Evolutionary conservation across 2,113 vertebrate species (phyloP), one percentile per base, ranked within the genome.

Genomic region (Arenaria interpres): DNA sequence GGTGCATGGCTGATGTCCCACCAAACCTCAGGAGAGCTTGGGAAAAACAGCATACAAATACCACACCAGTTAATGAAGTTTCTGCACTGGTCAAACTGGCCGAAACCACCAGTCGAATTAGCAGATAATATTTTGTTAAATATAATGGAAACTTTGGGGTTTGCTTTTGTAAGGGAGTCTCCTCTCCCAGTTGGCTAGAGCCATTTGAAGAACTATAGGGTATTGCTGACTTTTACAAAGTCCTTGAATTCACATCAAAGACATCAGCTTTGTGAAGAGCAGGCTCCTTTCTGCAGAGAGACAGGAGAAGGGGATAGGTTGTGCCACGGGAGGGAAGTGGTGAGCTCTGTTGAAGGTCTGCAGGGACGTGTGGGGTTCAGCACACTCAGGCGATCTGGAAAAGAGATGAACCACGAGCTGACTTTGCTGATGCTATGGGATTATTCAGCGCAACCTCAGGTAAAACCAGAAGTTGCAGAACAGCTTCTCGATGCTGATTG

Each of bases 401-500:
- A 51, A 54, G n/a, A 54, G 46, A 30, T 71, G 50, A 90, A 33
- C 57, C 45, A 10, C 0, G 0, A 88, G 37, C 75, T 80, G 63
- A 62, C 50, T 83, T 66, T 48, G 67, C 79, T 75, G 45, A 56
- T 39, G 14, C 45, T 59, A 0, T 64, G 39, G n/a, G 74, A 72
- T 89, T 79, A 54, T 24, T 93, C 37, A 73, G 82, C 6, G 2
- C 27, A 43, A 28, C 35, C 59, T 73, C 48, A 33, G 32, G 33
- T 88, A 57, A 85, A 93, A 79, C 22, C 35, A 50, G 21, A 82
- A 78, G 67, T 9, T 95, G 85, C 88, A 86, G 54, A 83, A 21
- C 59, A 53, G 45, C 48, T 35, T 84, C 53, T 48, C 0, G 0
- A 1, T 9, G 5, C 67, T 78, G 54, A 33, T 25, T 75, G 48